These are phyloP conservation scores for Argyrosomus regius DNA, from an alignment of 2,797 vertebrate species.

Conservation along the genomic window DNA sequence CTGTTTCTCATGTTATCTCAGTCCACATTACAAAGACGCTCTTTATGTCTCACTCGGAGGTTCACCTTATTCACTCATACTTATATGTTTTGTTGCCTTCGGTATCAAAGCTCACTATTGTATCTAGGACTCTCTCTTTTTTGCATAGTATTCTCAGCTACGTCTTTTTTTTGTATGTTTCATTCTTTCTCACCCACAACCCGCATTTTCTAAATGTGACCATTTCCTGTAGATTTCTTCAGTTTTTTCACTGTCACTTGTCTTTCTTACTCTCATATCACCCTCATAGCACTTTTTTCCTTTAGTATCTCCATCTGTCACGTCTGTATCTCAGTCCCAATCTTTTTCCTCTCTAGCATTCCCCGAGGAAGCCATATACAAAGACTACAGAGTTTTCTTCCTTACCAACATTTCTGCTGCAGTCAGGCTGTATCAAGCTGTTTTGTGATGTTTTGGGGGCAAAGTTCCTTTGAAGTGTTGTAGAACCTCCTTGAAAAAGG, in stretches of 20 bases:
- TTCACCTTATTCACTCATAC: constrained; percentile 38
- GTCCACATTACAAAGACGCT: constrained; percentile 62
- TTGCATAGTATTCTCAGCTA: constrained; percentile 5
- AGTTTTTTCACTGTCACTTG: constrained; percentile 28
- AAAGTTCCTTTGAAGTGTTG: constrained; percentile 76
- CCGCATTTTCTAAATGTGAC: constrained; percentile 49
- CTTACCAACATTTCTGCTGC: constrained; percentile 59
- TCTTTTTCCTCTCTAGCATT: constrained; percentile 64
- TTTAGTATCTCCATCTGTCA: constrained; percentile 74
- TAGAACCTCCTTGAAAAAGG: constrained; percentile 54
- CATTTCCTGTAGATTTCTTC: constrained; percentile 33
- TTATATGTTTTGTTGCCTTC: constrained; percentile 24
- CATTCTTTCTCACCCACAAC: constrained; percentile 26
- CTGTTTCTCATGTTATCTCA: constrained; percentile 68
- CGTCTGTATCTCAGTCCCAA: constrained; percentile 62
- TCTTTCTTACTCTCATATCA: constrained; percentile 49
- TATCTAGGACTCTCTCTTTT: not conserved
- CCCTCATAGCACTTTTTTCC: constrained; percentile 56
- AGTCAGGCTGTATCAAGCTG: constrained; percentile 65
- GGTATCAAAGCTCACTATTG: constrained; percentile 38
- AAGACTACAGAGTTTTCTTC: constrained; percentile 62
- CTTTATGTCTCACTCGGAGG: constrained; percentile 48
- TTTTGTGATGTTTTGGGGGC: constrained; percentile 70
- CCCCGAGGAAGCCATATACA: constrained; percentile 66
- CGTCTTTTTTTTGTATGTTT: constrained; percentile 26